Conservation (phyloP, 2,888 invertebrate genomes). For the Mechanitis messenoides region DNA sequence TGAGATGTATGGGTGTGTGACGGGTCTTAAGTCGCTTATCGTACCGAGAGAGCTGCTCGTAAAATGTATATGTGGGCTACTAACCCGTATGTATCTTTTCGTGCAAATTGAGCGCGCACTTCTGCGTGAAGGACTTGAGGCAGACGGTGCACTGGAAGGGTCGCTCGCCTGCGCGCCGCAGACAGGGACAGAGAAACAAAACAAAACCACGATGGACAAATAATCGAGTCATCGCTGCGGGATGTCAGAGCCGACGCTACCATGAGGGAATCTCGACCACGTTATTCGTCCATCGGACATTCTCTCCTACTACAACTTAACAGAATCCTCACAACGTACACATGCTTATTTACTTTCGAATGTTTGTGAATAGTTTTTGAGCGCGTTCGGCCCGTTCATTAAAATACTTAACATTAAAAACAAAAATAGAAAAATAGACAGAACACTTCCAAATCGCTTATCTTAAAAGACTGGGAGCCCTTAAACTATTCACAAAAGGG, state of each 20-base stretch:
- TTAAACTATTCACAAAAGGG: constrained; percentile 76
- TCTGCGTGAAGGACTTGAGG: constrained; percentile 80
- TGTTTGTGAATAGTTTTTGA: constrained; percentile 78
- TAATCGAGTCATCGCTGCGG: constrained; percentile 45
- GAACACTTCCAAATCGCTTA: constrained; percentile 56
- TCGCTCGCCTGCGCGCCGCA: constrained; percentile 75
- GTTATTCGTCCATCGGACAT: constrained; percentile 75
- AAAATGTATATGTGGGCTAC: constrained; percentile 75
- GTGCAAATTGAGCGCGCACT: constrained; percentile 79
- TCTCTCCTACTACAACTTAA: constrained; percentile 60
- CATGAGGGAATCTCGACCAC: constrained; percentile 63
- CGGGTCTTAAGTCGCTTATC: constrained; percentile 54
- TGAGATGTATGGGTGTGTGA: constrained; percentile 51
- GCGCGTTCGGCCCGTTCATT: constrained; percentile 60
- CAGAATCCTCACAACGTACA: constrained; percentile 71
- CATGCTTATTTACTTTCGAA: constrained; percentile 64
- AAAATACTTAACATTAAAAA: constrained; percentile 11
- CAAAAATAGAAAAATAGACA: constrained; percentile 22
- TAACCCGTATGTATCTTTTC: constrained; percentile 79
- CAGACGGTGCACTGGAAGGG: constrained; percentile 79
- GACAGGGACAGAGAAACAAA: constrained; percentile 74
- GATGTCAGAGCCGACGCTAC: constrained; percentile 41
- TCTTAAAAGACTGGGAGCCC: constrained; percentile 57
- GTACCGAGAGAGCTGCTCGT: constrained; percentile 61
- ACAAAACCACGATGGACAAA: constrained; percentile 77